A percentile compares a stretch with the other conserved stretches of the same genome.
Evolutionary conservation across 37 sponge, comb jelly and placozoan genomes (phyloP).

Genomic region (Spongia lamella): DNA sequence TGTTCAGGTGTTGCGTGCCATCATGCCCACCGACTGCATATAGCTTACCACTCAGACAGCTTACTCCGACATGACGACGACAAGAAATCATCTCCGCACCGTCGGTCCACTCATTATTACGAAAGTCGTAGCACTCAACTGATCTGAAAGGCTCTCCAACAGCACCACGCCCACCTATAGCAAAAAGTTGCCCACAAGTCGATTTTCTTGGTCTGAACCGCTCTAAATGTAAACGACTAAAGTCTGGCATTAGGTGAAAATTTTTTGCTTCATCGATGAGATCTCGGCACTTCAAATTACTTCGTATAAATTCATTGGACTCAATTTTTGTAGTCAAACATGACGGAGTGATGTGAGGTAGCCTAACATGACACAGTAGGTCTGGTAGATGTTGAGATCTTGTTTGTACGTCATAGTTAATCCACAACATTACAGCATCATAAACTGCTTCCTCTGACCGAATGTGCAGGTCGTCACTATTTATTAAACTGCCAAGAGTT

Average conservation of each 20-base stretch:
- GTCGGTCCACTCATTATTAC: constrained; percentile 82
- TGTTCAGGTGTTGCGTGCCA: constrained; percentile 78
- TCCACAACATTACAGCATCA: constrained; percentile 61
- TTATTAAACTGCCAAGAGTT: constrained; percentile 56
- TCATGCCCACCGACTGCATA: constrained; percentile 94
- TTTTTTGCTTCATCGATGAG: constrained; percentile 87
- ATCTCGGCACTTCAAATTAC: constrained; percentile 72
- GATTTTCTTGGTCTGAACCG: constrained; percentile 76
- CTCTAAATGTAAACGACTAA: constrained; percentile 11
- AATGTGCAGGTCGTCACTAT: constrained; percentile 76
- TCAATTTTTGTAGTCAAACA: constrained; percentile 74
- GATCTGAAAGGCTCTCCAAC: constrained; percentile 80
- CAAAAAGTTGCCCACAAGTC: constrained; percentile 82
- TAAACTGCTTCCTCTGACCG: constrained; percentile 72
- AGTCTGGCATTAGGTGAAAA: constrained; percentile 74
- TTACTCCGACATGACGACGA: constrained; percentile 92
- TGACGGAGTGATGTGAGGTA: constrained; percentile 74
- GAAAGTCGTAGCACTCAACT: constrained; percentile 91
- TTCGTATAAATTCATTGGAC: constrained; percentile 53
- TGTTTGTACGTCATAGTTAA: constrained; percentile 21
- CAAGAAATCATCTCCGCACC: constrained; percentile 67
- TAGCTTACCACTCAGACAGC: constrained; percentile 65
- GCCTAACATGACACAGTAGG: constrained; percentile 62
- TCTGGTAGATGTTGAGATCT: constrained; percentile 10
- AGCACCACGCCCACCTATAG: constrained; percentile 90